Conservation (phyloP, 2,113 vertebrate genomes). For the Megaceryle torquata region DNA sequence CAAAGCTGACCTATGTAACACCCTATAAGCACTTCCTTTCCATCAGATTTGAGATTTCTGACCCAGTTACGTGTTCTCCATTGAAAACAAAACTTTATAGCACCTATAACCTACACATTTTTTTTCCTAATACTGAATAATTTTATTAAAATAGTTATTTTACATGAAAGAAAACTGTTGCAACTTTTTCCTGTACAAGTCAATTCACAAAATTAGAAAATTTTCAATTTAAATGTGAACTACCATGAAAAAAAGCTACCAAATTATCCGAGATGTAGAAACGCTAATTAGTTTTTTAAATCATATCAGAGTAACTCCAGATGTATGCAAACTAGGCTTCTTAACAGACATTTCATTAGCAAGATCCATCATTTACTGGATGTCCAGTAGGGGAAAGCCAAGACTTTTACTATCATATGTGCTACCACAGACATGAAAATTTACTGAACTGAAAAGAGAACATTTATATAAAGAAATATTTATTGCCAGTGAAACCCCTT, state of each 20-base stretch:
- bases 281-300: neutral
- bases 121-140: neutral
- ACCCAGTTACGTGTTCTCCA: neutral
- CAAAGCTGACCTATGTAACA: neutral
- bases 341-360: neutral
- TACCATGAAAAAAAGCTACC: neutral
- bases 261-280: neutral
- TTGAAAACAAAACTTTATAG: neutral
- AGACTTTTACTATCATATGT: neutral
- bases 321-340: neutral
- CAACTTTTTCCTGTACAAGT: neutral
- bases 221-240: neutral
- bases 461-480: neutral
- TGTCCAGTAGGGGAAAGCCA: neutral
- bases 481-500: neutral
- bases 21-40: neutral
- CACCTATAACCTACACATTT: neutral
- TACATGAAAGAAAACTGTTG: neutral
- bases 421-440: neutral
- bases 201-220: neutral
- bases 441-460: neutral
- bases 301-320: neutral
- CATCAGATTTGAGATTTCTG: neutral
- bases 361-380: neutral
- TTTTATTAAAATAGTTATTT: neutral